Conservation (phyloP, 2,888 invertebrate species). For the Caenorhabditis drosophilae region DNA sequence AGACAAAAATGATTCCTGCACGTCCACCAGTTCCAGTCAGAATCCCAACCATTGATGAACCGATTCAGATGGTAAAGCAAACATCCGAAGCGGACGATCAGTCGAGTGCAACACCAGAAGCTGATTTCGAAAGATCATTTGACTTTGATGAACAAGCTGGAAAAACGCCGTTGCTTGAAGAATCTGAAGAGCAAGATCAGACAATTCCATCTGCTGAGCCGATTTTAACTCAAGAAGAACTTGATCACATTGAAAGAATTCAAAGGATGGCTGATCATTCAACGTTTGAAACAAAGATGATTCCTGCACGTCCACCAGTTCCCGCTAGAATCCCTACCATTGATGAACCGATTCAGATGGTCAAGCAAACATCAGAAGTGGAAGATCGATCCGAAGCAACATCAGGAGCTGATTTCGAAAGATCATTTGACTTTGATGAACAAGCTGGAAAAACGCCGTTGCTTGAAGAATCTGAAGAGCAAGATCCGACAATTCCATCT, state of each 20-base stretch:
- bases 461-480: slow-evolving; percentile 7
- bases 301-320: slow-evolving; percentile 5
- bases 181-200: slow-evolving; percentile 15
- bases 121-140: slow-evolving; percentile 30
- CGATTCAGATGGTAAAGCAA: background rate
- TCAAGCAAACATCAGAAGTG: background rate
- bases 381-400: slow-evolving; percentile 28
- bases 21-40: slow-evolving; percentile 1
- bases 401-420: slow-evolving; percentile 24
- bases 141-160: slow-evolving; percentile 9
- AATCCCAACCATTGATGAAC: background rate
- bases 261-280: slow-evolving; percentile 26
- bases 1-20: background rate
- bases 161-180: background rate
- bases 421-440: slow-evolving; percentile 7
- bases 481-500: background rate
- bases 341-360: background rate
- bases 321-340: background rate
- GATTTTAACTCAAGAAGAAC: slow-evolving; percentile 52
- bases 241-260: slow-evolving; percentile 46
- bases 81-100: background rate
- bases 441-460: slow-evolving; percentile 3
- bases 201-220: slow-evolving; percentile 20
- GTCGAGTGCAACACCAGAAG: slow-evolving; percentile 26
- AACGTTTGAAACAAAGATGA: slow-evolving; percentile 5